Evolutionary conservation across 2,888 invertebrate genomes (phyloP), one percentile per base, ranked within the genome.

Genomic region (Orchestes rusci): DNA sequence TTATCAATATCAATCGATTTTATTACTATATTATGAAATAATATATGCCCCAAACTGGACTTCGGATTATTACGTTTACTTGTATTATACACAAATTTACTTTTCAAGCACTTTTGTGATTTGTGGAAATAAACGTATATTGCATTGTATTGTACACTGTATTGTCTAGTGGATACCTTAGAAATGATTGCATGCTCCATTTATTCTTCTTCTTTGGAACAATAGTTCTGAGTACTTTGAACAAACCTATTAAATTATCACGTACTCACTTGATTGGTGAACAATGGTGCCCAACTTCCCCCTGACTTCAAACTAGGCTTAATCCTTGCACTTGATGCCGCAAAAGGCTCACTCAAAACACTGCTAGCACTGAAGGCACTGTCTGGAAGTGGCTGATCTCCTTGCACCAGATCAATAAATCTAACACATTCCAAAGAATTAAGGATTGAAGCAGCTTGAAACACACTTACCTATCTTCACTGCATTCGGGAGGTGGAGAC

Each of bases 281-380:
- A 60, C 33, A 66, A 67, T 0, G 90, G 82, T 41, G 75, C 75
- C 91, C 91, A 91, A 57, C 79, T 79, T 32, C 78, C 79, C 30
- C 73, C 59, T 12, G 57, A 58, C 23, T 51, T 53, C 29, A 43
- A 51, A 4, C 51, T 51, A 2, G 52, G 48, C 36, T 48, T 51
- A 3, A 82, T 65, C 31, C 74, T 67, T 1, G 78, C 75, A 57
- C 69, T 67, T 20, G 74, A 63, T 0, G 82, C 76, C 3, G 67
- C 66, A 58, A 74, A 77, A 16, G 68, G 62, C 0, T 68, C 56
- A 39, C 69, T 72, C 19, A 71, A 62, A 1, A 60, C 59, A 5
- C 76, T 78, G 52, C 80, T 82, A 5, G 82, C 78, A 36, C 68
- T 69, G 53, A 83, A 77, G 1, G 74, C 70, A 1, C 69, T 64